These are phyloP conservation scores for Rhea pennata DNA, from an alignment of 2,113 vertebrate species.

Conservation along the genomic window DNA sequence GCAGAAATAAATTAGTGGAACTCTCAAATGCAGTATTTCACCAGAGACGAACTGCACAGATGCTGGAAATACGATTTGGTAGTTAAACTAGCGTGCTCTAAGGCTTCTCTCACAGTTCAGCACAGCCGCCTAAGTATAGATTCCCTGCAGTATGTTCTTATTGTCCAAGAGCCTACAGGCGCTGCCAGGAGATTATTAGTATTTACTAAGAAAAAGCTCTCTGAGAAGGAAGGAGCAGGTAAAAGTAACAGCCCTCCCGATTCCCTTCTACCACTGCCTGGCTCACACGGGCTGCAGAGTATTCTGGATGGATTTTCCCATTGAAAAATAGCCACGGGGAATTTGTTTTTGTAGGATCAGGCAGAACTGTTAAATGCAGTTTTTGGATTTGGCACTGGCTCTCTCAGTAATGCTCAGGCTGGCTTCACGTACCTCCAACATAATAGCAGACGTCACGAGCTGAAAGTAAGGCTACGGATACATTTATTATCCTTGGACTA, in stretches of 20 bases:
- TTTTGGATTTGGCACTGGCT: not conserved
- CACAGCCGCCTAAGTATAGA: not conserved
- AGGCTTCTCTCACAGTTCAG: not conserved
- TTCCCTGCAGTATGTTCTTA: not conserved
- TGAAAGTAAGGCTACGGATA: not conserved
- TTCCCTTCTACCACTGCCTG: not conserved
- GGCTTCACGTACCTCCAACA: rapidly evolving
- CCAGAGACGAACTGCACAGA: not conserved
- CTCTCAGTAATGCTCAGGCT: not conserved
- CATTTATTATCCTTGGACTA: not conserved
- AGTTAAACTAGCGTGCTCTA: not conserved
- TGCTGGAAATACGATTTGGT: not conserved
- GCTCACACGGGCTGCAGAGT: not conserved
- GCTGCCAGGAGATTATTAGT: not conserved
- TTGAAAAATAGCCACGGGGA: not conserved
- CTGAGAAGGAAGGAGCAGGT: not conserved
- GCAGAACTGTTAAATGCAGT: not conserved
- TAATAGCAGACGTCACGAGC: not conserved
- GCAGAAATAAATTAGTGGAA: conserved; percentile 27
- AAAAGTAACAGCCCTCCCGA: not conserved
- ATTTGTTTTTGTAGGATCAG: not conserved
- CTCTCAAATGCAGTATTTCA: not conserved
- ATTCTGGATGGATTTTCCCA: not conserved
- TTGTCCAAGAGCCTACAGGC: not conserved
- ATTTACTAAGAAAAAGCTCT: conserved; percentile 24